These are phyloP conservation scores for Pseudochaenichthys georgianus DNA, from an alignment of 2,797 vertebrate genomes.

Conservation along the genomic window DNA sequence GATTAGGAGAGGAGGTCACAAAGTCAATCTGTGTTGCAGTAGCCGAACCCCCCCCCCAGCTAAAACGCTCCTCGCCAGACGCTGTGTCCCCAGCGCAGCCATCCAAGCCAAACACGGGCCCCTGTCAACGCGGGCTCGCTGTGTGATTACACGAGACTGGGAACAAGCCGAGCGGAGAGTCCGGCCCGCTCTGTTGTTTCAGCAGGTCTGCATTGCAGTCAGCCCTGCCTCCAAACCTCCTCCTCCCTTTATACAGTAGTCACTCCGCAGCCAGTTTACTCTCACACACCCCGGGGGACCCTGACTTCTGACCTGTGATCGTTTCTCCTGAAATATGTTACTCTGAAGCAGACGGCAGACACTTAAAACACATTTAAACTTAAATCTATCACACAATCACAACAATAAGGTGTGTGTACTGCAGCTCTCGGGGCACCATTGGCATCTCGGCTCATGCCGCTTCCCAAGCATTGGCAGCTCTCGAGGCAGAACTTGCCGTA, in stretches of 20 bases:
- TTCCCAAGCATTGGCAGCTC: slow-evolving; percentile 12
- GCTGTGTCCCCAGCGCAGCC: slow-evolving; percentile 65
- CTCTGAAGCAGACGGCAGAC: background rate
- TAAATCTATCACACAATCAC: slow-evolving; percentile 1
- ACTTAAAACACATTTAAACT: slow-evolving; percentile 19
- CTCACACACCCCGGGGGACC: slow-evolving; percentile 51
- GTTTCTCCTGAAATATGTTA: slow-evolving; percentile 37
- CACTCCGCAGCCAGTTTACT: slow-evolving; percentile 66
- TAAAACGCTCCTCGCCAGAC: slow-evolving; percentile 52
- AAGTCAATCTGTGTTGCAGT: slow-evolving; percentile 50
- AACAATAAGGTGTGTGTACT: background rate
- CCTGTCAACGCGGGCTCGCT: slow-evolving; percentile 73
- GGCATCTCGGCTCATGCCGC: background rate
- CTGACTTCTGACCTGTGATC: slow-evolving; percentile 65
- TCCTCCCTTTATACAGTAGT: slow-evolving; percentile 73
- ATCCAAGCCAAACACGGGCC: slow-evolving; percentile 78
- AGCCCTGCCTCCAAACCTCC: slow-evolving; percentile 59
- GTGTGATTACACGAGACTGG: slow-evolving; percentile 75
- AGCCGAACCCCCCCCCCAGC: slow-evolving; percentile 11
- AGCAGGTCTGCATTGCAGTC: slow-evolving; percentile 81
- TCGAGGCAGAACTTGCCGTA: background rate
- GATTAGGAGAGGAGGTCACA: slow-evolving; percentile 52
- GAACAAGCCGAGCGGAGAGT: slow-evolving; percentile 66
- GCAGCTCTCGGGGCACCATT: background rate
- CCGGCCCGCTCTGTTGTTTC: slow-evolving; percentile 74